Evolutionary conservation across 2,113 vertebrate species (phyloP).

Genomic region (Psilopogon haemacephalus): DNA sequence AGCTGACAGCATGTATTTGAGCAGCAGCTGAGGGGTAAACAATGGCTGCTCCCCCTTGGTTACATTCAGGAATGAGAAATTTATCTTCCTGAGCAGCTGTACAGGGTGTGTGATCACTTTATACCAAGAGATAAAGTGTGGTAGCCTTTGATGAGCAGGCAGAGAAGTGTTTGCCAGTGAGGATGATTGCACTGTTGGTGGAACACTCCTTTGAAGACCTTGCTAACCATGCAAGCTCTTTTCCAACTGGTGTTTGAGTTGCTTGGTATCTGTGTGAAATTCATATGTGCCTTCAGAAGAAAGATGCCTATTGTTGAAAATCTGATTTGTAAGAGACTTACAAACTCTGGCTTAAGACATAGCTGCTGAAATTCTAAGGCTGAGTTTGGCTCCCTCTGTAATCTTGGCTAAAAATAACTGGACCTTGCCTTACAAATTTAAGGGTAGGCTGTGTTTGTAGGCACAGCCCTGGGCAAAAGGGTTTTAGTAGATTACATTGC

Average conservation of each 20-base stretch:
- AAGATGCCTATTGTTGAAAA: not conserved
- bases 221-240: not conserved
- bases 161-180: not conserved
- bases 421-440: not conserved
- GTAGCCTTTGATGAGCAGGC: not conserved
- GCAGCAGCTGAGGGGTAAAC: not conserved
- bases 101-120: not conserved
- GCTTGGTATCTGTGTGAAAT: not conserved
- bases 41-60: not conserved
- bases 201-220: not conserved
- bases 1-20: not conserved
- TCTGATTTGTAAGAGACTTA: not conserved
- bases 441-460: not conserved
- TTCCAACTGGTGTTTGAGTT: not conserved
- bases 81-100: not conserved
- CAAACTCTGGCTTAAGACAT: not conserved
- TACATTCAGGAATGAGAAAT: not conserved
- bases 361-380: not conserved
- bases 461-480: not conserved
- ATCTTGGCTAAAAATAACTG: not conserved
- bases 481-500: not conserved
- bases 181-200: not conserved
- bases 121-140: fast-evolving
- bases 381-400: fast-evolving
- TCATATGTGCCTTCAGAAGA: not conserved